A percentile compares a stretch with the other conserved stretches of the same genome.
Conservation (phyloP, 2,797 vertebrate genomes). For the Phoxinus dragarum region DNA sequence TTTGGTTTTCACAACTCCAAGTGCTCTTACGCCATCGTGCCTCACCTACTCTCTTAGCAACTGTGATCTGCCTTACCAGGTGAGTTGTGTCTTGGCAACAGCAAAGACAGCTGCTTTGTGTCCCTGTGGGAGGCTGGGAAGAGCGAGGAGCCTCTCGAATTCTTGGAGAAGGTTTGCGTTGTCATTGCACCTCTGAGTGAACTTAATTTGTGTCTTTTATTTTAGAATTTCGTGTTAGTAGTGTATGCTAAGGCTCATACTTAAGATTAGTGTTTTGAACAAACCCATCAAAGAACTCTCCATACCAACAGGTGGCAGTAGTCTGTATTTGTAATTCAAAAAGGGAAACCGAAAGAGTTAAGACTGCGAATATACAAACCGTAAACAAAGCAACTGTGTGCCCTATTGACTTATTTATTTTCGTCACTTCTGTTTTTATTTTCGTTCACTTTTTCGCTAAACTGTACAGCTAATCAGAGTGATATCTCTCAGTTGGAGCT, state of each 20-base stretch:
- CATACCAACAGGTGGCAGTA: neutral
- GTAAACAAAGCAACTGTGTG: no score
- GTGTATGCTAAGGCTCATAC: neutral
- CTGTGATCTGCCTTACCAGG: slow-evolving; percentile 34
- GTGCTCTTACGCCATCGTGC: slow-evolving; percentile 6
- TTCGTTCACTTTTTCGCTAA: neutral
- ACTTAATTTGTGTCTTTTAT: slow-evolving; percentile 5
- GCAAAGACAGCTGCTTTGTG: slow-evolving; percentile 16
- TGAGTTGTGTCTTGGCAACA: slow-evolving; percentile 37
- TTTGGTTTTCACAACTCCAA: neutral
- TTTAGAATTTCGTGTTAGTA: neutral
- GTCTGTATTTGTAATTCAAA: neutral
- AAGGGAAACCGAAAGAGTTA: neutral
- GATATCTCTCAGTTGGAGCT: neutral
- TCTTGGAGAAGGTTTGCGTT: neutral
- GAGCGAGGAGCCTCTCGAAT: neutral
- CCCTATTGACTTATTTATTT: neutral
- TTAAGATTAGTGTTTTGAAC: neutral
- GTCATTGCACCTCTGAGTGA: neutral
- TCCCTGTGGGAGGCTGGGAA: slow-evolving; percentile 4
- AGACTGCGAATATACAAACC: neutral
- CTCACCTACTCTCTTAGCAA: slow-evolving; percentile 50
- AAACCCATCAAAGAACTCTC: neutral
- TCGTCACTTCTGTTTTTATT: neutral
- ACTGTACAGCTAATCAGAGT: neutral